Evolutionary conservation across 2,113 vertebrate species (phyloP).

Genomic region (Oreochromis niloticus): DNA sequence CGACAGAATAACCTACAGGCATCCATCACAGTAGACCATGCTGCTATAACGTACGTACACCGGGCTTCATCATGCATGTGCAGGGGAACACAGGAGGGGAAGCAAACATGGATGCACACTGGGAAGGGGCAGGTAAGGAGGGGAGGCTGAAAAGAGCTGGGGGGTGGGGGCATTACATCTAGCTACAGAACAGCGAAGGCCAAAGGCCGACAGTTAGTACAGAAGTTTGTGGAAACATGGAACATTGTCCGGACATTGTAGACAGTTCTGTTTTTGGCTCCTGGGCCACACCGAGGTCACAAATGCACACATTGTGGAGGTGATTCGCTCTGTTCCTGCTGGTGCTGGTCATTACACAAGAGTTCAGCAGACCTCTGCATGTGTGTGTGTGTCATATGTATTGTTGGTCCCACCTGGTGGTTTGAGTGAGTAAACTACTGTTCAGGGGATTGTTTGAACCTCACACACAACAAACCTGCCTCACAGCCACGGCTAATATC

Average conservation of each 20-base stretch:
- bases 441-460: not conserved
- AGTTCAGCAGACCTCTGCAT: not conserved
- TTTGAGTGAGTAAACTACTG: not conserved
- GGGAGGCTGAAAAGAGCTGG: not conserved
- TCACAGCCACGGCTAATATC: not conserved
- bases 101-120: constrained; percentile 32
- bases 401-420: not conserved
- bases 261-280: constrained; percentile 23
- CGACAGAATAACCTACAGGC: not conserved
- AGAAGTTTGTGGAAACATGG: constrained; percentile 53
- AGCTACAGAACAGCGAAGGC: constrained; percentile 63
- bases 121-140: not conserved
- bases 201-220: constrained; percentile 48
- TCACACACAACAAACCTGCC: not conserved
- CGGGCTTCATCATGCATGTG: constrained; percentile 58
- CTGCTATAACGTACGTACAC: constrained; percentile 47
- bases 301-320: not conserved
- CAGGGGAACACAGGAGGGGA: constrained; percentile 21
- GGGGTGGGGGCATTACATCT: constrained; percentile 29
- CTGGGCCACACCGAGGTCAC: constrained; percentile 5
- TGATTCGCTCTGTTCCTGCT: not conserved
- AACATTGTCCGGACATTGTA: constrained; percentile 39
- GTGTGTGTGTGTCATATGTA: not conserved
- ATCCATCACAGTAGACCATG: constrained; percentile 63
- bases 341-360: not conserved